Percentiles rank a stretch among this genome's conserved stretches.
Evolutionary conservation across 2,888 invertebrate species (phyloP).

Genomic region (Agrochola circellaris): DNA sequence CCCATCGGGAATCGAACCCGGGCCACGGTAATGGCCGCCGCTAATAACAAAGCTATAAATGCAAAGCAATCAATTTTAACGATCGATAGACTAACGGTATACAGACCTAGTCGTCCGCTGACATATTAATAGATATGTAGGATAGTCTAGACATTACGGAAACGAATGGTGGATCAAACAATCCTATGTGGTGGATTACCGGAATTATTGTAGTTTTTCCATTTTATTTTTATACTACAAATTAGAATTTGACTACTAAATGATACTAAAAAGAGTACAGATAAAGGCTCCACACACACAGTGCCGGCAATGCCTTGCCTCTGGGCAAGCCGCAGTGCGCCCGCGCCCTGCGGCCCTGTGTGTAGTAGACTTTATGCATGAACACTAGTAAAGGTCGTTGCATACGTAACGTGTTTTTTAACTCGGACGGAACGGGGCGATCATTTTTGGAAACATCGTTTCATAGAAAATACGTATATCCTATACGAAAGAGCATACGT

Average conservation of each 20-base stretch:
- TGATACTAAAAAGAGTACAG: not conserved
- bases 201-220: not conserved
- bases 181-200: not conserved
- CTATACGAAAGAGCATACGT: not conserved
- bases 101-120: conserved; percentile 10
- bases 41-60: conserved; percentile 25
- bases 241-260: too few relatives aligned
- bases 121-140: not conserved
- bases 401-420: not conserved
- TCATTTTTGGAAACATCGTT: not conserved
- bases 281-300: not conserved
- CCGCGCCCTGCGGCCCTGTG: too few relatives aligned
- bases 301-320: too few relatives aligned
- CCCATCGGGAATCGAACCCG: conserved; percentile 12
- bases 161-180: too few relatives aligned
- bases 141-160: too few relatives aligned
- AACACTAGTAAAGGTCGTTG: not conserved
- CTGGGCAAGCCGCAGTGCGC: too few relatives aligned
- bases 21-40: not conserved
- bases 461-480: not conserved
- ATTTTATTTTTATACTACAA: too few relatives aligned
- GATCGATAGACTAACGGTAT: conserved; percentile 28
- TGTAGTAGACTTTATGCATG: not conserved
- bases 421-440: not conserved
- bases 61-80: conserved; percentile 25